Conservation (phyloP, 2,888 invertebrate species). For the Polymixis flavicincta region DNA sequence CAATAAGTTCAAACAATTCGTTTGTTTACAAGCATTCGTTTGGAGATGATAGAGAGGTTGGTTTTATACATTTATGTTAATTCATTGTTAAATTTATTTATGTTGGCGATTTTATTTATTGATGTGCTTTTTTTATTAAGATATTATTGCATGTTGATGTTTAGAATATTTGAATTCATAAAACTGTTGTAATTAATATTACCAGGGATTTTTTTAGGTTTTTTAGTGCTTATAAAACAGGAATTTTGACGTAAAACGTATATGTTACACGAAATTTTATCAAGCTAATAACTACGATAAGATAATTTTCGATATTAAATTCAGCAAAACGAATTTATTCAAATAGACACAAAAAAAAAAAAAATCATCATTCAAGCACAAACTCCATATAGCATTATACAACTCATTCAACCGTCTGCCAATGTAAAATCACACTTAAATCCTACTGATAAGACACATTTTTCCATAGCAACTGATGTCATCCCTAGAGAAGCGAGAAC, state of each 20-base stretch:
- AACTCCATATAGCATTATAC: background rate
- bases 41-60: slow-evolving; percentile 91
- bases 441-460: slow-evolving; percentile 37
- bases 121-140: slow-evolving; percentile 69
- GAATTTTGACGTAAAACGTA: too few relatives aligned
- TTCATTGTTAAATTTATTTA: slow-evolving; percentile 62
- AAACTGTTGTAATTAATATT: too few relatives aligned
- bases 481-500: slow-evolving; percentile 98
- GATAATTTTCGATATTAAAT: too few relatives aligned
- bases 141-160: slow-evolving; percentile 29
- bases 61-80: slow-evolving; percentile 75
- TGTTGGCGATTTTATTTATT: slow-evolving; percentile 65
- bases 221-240: too few relatives aligned
- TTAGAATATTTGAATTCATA: background rate
- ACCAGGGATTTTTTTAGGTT: too few relatives aligned
- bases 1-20: slow-evolving; percentile 76
- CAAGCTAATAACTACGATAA: too few relatives aligned
- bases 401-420: background rate
- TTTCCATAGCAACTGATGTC: slow-evolving; percentile 96
- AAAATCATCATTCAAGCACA: too few relatives aligned
- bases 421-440: background rate
- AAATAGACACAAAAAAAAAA: too few relatives aligned
- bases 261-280: too few relatives aligned
- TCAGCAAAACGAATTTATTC: too few relatives aligned
- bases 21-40: slow-evolving; percentile 90